These are phyloP conservation scores for Enteromius treurensis DNA, from an alignment of 2,797 vertebrate genomes.

Conservation along the genomic window DNA sequence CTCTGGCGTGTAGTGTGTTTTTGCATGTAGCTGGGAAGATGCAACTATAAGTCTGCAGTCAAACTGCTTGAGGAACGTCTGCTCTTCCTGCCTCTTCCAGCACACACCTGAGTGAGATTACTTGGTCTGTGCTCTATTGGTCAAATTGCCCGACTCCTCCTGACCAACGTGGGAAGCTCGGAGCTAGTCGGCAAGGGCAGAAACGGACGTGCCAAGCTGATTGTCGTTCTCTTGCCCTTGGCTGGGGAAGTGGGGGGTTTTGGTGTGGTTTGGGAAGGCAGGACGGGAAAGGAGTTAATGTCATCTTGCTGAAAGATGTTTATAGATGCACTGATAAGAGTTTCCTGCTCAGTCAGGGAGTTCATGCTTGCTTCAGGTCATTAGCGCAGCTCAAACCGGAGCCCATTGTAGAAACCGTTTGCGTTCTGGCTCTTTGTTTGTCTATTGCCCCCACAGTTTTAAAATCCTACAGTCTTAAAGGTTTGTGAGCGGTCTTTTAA, in stretches of 20 bases:
- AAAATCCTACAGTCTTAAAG: not conserved
- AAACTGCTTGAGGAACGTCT: not conserved
- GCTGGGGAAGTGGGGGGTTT: not conserved
- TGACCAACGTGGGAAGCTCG: not conserved
- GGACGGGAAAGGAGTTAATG: constrained; percentile 38
- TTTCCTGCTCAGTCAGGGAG: constrained; percentile 5
- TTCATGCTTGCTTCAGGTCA: not conserved
- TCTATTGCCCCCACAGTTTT: not conserved
- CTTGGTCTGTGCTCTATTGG: not conserved
- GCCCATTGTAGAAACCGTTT: not conserved
- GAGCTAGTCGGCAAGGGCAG: not conserved
- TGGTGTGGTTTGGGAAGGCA: constrained; percentile 4
- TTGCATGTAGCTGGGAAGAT: not conserved
- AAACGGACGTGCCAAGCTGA: constrained; percentile 39
- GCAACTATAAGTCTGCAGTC: not conserved
- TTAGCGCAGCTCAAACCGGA: not conserved
- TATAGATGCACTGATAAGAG: constrained; percentile 32
- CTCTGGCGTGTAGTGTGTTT: not conserved
- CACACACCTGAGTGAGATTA: not conserved
- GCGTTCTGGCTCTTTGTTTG: not conserved
- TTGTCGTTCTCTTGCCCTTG: constrained; percentile 32
- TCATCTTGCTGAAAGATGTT: constrained; percentile 52
- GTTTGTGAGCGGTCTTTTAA: not conserved
- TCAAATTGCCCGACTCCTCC: not conserved
- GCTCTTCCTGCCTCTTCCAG: not conserved